A percentile compares a stretch with the other conserved stretches of the same genome.
These are phyloP conservation scores for Drosophila robusta DNA, from an alignment of 2,888 invertebrate species.

Conservation along the genomic window DNA sequence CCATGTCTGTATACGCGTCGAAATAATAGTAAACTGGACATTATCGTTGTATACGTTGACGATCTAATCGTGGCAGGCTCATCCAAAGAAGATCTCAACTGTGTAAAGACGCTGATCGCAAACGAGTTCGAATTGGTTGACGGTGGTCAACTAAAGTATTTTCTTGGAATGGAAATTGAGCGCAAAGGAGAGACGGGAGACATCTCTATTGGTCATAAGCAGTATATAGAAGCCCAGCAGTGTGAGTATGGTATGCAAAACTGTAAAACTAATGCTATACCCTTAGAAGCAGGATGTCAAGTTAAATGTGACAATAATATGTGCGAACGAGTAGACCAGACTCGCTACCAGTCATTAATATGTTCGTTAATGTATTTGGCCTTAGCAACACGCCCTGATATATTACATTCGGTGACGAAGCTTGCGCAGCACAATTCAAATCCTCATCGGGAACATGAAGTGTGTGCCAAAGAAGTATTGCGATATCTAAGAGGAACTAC, in stretches of 20 bases:
- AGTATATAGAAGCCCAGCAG: no score
- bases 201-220: no score
- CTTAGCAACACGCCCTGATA: neutral
- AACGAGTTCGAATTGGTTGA: conserved; percentile 36
- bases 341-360: conserved; percentile 36
- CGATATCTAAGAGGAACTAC: conserved; percentile 26
- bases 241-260: conserved; percentile 7
- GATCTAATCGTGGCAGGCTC: conserved; percentile 45
- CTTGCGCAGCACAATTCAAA: neutral
- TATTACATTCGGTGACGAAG: conserved; percentile 31
- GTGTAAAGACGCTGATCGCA: conserved; percentile 26
- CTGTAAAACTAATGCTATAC: conserved; percentile 13
- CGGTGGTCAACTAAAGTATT: conserved; percentile 30
- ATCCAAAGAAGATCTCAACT: conserved; percentile 21
- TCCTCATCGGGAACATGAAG: conserved; percentile 29
- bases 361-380: conserved; percentile 49
- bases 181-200: conserved; percentile 32
- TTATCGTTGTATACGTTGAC: conserved; percentile 53
- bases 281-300: no score
- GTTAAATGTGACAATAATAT: neutral
- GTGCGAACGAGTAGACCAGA: conserved; percentile 8
- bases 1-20: conserved; percentile 39
- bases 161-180: conserved; percentile 46
- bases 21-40: conserved; percentile 23
- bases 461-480: conserved; percentile 18